Conservation (phyloP, 2,113 vertebrate genomes). For the Garra rufa region DNA sequence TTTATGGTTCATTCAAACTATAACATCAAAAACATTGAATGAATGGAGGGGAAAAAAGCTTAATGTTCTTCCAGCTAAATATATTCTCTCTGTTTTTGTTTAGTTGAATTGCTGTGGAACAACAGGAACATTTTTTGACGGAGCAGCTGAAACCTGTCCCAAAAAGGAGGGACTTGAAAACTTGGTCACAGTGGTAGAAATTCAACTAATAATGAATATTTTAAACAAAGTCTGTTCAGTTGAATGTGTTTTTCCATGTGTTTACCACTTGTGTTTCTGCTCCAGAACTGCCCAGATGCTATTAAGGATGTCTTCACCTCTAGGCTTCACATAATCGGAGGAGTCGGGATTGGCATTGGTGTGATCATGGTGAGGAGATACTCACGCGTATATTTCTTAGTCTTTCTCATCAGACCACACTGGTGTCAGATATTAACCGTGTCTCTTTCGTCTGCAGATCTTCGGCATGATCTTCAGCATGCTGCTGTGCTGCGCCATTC, state of each 20-base stretch:
- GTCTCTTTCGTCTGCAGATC: constrained; percentile 75
- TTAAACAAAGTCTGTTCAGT: neutral
- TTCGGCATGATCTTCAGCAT: constrained; percentile 98
- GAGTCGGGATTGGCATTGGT: constrained; percentile 89
- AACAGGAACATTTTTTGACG: constrained; percentile 69
- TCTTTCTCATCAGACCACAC: neutral
- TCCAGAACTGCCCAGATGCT: constrained; percentile 79
- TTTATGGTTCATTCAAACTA: neutral
- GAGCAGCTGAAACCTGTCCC: constrained; percentile 81
- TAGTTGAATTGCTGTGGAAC: constrained; percentile 88
- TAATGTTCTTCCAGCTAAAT: neutral
- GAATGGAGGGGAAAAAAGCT: neutral
- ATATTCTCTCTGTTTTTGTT: neutral
- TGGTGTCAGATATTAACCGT: neutral
- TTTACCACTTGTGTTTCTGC: neutral
- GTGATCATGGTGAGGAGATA: constrained; percentile 86
- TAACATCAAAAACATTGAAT: neutral
- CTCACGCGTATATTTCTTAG: neutral
- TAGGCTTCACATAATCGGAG: constrained; percentile 89
- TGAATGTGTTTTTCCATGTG: neutral
- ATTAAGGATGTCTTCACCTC: constrained; percentile 84
- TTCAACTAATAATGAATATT: neutral
- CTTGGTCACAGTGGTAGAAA: constrained; percentile 69
- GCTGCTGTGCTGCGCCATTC: constrained; percentile 92
- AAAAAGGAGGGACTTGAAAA: neutral